phyloP scores from a whole-genome alignment of 2,888 invertebrate genomes.

The Athrips mouffetella region DNA sequence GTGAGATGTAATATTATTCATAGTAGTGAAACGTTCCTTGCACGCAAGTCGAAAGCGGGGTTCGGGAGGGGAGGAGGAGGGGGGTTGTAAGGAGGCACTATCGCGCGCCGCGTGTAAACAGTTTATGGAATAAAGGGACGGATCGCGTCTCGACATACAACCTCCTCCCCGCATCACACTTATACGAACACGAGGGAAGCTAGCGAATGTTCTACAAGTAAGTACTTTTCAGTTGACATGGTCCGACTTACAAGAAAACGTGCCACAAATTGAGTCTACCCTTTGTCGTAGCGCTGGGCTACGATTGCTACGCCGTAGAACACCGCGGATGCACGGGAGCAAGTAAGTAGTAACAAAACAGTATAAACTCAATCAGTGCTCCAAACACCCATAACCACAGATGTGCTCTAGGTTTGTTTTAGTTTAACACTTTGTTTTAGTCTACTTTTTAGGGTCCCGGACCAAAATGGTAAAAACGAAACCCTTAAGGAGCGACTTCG shows the following conservation, averaged over 20 bases:
- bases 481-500: too few species aligned
- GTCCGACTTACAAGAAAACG: too few species aligned
- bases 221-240: too few species aligned
- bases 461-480: too few species aligned
- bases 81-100: slow-evolving; percentile 1
- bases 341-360: too few species aligned
- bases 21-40: not conserved
- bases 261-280: too few species aligned
- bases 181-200: not conserved
- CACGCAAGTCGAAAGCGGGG: not conserved
- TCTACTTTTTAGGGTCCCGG: too few species aligned
- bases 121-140: slow-evolving; percentile 69
- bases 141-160: slow-evolving; percentile 34
- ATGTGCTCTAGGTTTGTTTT: too few species aligned
- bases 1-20: not conserved
- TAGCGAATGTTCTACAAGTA: not conserved
- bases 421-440: too few species aligned
- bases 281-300: not conserved
- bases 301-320: not conserved
- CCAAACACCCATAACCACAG: too few species aligned
- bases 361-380: too few species aligned
- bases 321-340: too few species aligned
- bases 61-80: not conserved
- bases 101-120: slow-evolving; percentile 50
- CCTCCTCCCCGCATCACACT: slow-evolving; percentile 27